Evolutionary conservation across 2,113 vertebrate genomes (phyloP), one percentile per base, ranked within the genome.

Genomic region (Sebastes schlegelii): DNA sequence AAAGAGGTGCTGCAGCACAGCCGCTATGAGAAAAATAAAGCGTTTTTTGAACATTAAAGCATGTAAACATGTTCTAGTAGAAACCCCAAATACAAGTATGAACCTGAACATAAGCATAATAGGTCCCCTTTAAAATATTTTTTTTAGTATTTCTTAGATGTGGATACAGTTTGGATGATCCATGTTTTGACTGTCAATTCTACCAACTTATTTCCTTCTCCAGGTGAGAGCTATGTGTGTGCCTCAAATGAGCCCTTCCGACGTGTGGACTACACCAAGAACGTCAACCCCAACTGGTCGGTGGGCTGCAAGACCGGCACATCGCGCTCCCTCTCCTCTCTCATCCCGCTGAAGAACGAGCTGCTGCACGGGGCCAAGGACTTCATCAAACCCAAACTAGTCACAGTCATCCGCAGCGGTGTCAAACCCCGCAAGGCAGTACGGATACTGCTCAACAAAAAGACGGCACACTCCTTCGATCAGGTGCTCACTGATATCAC

Each of bases 161-260:
- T 51, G n/a, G 45, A 62, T 23, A n/a, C 14, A 4, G 51, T 65
- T 76, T 61, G 16, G 5, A 9, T 51, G 8, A 34, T 12, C 21
- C 55, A 9, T 58, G 55, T 21, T 12, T 58, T 12, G 42, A 48
- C 55, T 23, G n/a, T 34, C 48, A 51, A 16, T 17, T 23, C 8
- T 19, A 6, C 1, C 23, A 42, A 54, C 40, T 46, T 17, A 0
- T 80, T 34, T 70, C 46, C 79, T 43, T 85, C 71, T 61, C 86
- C 90, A 99, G 98, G 98, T 79, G 98, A 99, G 89, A 99, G 98
- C 90, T 99, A 99, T 0, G 97, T 99, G n/a, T 99, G 98, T 14
- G 97, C 98, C 16, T 99, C 98, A 61, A 99, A 98, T 0, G 98
- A 99, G 49, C 94, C 98, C 0, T 99, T 93, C 79, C 96, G 98